These are phyloP conservation scores for Uloborus plumipes DNA, from an alignment of 2,888 invertebrate species.

Conservation along the genomic window DNA sequence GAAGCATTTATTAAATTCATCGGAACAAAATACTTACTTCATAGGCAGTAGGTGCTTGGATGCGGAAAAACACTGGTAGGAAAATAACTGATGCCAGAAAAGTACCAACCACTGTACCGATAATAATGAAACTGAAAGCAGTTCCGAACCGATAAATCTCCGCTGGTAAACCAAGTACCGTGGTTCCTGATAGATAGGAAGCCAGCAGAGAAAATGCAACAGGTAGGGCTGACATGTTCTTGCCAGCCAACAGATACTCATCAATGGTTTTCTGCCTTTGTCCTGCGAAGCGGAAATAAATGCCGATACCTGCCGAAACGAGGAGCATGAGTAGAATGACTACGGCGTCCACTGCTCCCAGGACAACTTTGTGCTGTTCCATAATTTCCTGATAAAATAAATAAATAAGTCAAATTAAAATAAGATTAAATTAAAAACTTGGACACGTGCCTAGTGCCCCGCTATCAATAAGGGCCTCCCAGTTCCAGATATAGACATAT, in stretches of 20 bases:
- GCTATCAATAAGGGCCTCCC: too few relatives aligned
- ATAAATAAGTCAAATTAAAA: too few relatives aligned
- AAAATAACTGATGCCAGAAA: conserved; percentile 83
- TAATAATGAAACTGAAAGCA: conserved; percentile 82
- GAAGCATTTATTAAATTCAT: too few relatives aligned
- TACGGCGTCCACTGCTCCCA: conserved; percentile 15
- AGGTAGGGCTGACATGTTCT: conserved; percentile 83
- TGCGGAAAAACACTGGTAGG: conserved; percentile 86
- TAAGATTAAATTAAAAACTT: too few relatives aligned
- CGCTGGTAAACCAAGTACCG: conserved; percentile 83
- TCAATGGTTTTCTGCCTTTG: conserved; percentile 86
- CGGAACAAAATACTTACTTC: conserved; percentile 39
- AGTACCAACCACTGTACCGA: conserved; percentile 82
- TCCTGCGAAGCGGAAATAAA: conserved; percentile 89
- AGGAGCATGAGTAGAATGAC: conserved; percentile 21
- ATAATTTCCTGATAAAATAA: too few relatives aligned
- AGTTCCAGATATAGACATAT: too few relatives aligned
- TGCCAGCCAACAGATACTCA: conserved; percentile 79
- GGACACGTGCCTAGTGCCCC: too few relatives aligned
- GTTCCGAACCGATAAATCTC: conserved; percentile 89
- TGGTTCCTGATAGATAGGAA: conserved; percentile 89
- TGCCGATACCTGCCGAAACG: conserved; percentile 75
- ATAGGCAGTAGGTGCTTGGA: conserved; percentile 83
- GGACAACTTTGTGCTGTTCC: too few relatives aligned
- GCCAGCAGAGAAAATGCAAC: conserved; percentile 91